Evolutionary conservation across 1,140 invertebrate species (phyloP), one percentile per base, ranked within the genome.

Genomic region (Liolophura sinensis): DNA sequence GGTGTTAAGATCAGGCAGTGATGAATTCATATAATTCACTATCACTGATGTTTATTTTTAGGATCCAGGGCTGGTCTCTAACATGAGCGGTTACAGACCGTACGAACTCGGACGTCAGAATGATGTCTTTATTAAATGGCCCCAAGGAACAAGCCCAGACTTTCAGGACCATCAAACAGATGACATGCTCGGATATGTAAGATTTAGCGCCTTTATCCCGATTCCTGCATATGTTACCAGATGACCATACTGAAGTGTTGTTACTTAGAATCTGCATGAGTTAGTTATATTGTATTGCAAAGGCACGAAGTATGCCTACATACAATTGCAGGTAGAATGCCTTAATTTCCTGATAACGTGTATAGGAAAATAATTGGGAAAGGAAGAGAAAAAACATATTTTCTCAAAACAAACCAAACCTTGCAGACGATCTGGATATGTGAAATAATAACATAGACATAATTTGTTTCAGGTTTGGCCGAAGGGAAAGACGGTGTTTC

Each of bases 131-230:
- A 78, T 84, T 40, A 80, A 75, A 65, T 84, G 82, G 82, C 76
- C 75, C 9, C 27, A 62, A n/a, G 58, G 70, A 54, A 60, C 46
- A 12, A 63, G 66, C 5, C 78, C 78, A 47, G 59, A 20, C 14
- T 68, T 68, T 40, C 74, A 74, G 52, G 63, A 25, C 15, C 69
- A 78, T 62, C 49, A 57, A 11, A 67, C 67, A 51, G 58, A 66
- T 15, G 77, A 74, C 27, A 51, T 84, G 50, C 63, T 80, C 20
- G 82, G 82, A 67, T 82, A 73, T 68, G 82, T 83, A 73, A 74
- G 77, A 71, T n/a, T n/a, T n/a, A n/a, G n/a, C n/a, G n/a, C n/a
- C n/a, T n/a, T n/a, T n/a, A n/a, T n/a, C n/a, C n/a, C n/a, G n/a
- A n/a, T n/a, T n/a, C n/a, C n/a, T n/a, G n/a, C n/a, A n/a, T n/a